A percentile compares a stretch with the other conserved stretches of the same genome.
These are phyloP conservation scores for Macrochelys suwanniensis DNA, from an alignment of 2,797 vertebrate species.

Conservation along the genomic window DNA sequence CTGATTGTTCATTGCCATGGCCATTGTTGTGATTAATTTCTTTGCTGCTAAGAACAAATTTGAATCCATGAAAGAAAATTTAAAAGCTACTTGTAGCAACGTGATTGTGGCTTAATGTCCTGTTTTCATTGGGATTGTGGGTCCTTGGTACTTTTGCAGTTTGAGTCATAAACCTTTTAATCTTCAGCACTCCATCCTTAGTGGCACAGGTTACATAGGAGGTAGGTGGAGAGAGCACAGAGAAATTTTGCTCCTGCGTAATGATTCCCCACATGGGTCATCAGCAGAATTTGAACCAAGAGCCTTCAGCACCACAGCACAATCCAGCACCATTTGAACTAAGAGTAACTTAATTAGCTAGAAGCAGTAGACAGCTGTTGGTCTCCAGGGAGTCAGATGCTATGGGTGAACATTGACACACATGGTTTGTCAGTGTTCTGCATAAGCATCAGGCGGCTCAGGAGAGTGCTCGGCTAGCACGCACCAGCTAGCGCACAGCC, in stretches of 20 bases:
- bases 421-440: neutral
- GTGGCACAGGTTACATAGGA: neutral
- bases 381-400: neutral
- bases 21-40: slow-evolving; percentile 73
- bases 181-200: neutral
- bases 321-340: accelerated
- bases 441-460: neutral
- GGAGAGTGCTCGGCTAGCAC: neutral
- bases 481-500: neutral
- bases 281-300: neutral
- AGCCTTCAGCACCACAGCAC: neutral
- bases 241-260: neutral
- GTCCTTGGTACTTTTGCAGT: slow-evolving; percentile 47
- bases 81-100: slow-evolving; percentile 46
- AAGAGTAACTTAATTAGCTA: neutral
- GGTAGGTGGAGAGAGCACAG: neutral
- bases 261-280: neutral
- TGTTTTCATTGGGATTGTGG: slow-evolving; percentile 47
- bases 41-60: slow-evolving; percentile 65
- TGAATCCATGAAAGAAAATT: slow-evolving; percentile 65
- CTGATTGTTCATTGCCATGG: slow-evolving; percentile 29
- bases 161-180: neutral
- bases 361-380: neutral
- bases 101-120: slow-evolving; percentile 50
- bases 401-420: neutral